Percentiles rank a stretch among this genome's conserved stretches.
phyloP scores from a whole-genome alignment of 2,797 vertebrate genomes.

The Premnoplex brunnescens region DNA sequence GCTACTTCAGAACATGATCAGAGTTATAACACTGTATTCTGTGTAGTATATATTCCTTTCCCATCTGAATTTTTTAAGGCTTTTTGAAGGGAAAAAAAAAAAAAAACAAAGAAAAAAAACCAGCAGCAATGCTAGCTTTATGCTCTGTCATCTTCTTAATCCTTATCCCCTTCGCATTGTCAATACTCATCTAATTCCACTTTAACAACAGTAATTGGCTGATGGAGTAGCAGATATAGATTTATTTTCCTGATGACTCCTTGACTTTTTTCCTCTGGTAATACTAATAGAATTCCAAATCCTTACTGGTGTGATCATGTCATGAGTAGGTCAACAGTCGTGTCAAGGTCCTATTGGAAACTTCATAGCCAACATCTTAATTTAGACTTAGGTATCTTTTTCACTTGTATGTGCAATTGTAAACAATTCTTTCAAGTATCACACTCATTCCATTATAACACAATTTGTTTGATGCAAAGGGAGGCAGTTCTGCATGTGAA shows the following conservation, averaged over 20 bases:
- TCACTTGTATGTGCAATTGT: conserved; percentile 81
- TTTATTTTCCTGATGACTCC: conserved; percentile 99
- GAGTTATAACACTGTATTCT: conserved; percentile 5
- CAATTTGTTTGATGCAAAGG: conserved; percentile 80
- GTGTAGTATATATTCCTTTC: conserved; percentile 12
- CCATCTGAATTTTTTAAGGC: conserved; percentile 11
- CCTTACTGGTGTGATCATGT: conserved; percentile 92
- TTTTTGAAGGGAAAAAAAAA: background rate
- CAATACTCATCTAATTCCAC: conserved; percentile 99
- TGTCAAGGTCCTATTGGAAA: conserved; percentile 99
- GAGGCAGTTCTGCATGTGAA: conserved; percentile 78
- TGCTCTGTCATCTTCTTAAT: conserved; percentile 85
- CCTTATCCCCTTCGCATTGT: conserved; percentile 89
- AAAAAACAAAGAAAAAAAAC: background rate
- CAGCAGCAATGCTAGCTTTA: conserved; percentile 33
- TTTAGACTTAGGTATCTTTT: conserved; percentile 91
- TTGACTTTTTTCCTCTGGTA: conserved; percentile 96
- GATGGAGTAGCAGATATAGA: conserved; percentile 99
- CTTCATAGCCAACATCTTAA: conserved; percentile 98
- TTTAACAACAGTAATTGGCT: conserved; percentile 99
- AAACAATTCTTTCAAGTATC: conserved; percentile 80
- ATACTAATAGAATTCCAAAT: conserved; percentile 99
- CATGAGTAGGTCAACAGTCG: conserved; percentile 98
- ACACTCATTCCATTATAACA: conserved; percentile 79
- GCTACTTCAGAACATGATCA: background rate